Percentiles rank a stretch among this genome's conserved stretches.
phyloP scores from a whole-genome alignment of 2,888 invertebrate species.

The Thecophora atra region DNA sequence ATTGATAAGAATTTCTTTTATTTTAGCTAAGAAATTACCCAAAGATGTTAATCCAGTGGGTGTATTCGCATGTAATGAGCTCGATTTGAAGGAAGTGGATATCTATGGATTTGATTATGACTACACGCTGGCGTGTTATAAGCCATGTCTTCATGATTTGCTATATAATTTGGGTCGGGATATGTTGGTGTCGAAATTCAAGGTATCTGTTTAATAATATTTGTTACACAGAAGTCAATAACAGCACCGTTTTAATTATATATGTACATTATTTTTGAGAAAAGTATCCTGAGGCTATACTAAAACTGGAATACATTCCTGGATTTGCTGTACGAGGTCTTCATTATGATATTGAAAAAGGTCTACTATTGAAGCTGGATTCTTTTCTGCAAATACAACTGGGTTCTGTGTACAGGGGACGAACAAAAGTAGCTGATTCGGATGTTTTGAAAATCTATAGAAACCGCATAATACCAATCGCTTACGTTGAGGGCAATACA shows the following conservation, averaged over 20 bases:
- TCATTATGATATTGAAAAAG: conserved; percentile 98
- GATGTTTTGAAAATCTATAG: conserved; percentile 88
- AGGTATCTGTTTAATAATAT: conserved; percentile 69
- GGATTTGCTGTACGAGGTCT: conserved; percentile 94
- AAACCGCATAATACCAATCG: conserved; percentile 86
- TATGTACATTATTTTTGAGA: neutral
- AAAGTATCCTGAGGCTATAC: conserved; percentile 89
- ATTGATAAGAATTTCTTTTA: too few relatives aligned
- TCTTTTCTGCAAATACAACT: conserved; percentile 96
- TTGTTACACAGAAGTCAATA: too few relatives aligned
- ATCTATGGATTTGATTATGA: conserved; percentile 99
- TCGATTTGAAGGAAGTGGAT: conserved; percentile 88
- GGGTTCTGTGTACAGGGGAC: conserved; percentile 90
- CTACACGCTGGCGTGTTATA: conserved; percentile 96
- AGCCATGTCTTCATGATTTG: conserved; percentile 85
- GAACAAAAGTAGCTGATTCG: conserved; percentile 81
- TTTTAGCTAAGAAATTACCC: conserved; percentile 85
- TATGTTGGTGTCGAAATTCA: conserved; percentile 84
- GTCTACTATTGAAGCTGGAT: conserved; percentile 91
- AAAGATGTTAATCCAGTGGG: conserved; percentile 86
- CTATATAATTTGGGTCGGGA: conserved; percentile 91
- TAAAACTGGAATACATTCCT: conserved; percentile 85
- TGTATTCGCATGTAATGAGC: conserved; percentile 96
- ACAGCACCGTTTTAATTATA: neutral
- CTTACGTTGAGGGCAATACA: conserved; percentile 84